Conservation (phyloP, 2,888 invertebrate genomes). For the Machimus rusticus region DNA sequence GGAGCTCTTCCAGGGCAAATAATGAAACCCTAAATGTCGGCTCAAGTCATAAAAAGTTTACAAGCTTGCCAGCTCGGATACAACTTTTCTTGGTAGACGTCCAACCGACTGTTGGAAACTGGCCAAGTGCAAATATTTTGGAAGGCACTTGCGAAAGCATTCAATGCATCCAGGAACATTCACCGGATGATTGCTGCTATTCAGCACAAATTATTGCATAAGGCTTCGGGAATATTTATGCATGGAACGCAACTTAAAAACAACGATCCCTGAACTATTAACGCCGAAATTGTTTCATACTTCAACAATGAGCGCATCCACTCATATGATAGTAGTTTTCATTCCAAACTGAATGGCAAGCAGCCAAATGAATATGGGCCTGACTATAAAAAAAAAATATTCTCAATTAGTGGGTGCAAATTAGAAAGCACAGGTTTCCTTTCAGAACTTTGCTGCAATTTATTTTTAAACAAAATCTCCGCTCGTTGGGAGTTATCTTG, state of each 20-base stretch:
- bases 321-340: background rate
- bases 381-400: background rate
- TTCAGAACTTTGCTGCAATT: background rate
- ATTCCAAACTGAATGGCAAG: background rate
- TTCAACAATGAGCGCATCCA: background rate
- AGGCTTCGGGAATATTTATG: background rate
- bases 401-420: background rate
- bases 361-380: background rate
- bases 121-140: conserved; percentile 8
- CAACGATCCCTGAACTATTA: background rate
- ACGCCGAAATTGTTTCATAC: background rate
- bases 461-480: background rate
- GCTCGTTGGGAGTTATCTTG: background rate
- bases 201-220: background rate
- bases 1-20: background rate
- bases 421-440: background rate
- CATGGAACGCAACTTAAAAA: background rate
- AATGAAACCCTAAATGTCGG: conserved; percentile 2
- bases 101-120: background rate
- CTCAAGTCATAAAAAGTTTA: conserved; percentile 8
- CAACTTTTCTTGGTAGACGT: background rate
- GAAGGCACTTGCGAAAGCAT: background rate
- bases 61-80: background rate
- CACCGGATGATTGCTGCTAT: background rate
- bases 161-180: background rate